These are phyloP conservation scores for Cloeon dipterum DNA, from an alignment of 2,888 invertebrate species.

Conservation along the genomic window DNA sequence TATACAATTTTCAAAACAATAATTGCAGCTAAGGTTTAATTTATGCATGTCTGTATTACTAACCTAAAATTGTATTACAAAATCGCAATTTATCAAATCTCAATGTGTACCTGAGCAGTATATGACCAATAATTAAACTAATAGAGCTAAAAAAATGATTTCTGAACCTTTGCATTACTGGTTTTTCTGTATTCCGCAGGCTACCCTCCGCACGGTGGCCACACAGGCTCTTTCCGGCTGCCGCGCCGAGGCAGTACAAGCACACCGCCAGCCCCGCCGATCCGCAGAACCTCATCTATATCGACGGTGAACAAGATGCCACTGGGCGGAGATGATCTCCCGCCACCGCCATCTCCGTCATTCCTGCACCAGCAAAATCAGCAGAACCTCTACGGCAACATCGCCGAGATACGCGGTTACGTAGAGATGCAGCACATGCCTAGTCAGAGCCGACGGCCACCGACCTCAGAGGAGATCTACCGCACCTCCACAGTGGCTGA, in stretches of 20 bases:
- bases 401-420: conserved; percentile 66
- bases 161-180: no score
- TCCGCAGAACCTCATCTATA: conserved; percentile 51
- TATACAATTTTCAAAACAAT: no score
- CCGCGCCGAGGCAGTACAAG: conserved; percentile 19
- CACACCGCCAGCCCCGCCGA: conserved; percentile 59
- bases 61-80: no score
- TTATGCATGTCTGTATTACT: no score
- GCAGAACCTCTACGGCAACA: conserved; percentile 25
- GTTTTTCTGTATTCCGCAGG: no score
- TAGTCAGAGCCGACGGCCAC: conserved; percentile 31
- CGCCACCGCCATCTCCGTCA: not conserved
- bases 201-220: conserved; percentile 7
- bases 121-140: no score
- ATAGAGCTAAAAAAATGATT: no score
- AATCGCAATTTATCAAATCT: no score
- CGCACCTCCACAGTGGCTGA: conserved; percentile 35
- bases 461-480: not conserved
- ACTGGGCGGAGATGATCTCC: not conserved
- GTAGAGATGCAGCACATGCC: conserved; percentile 70
- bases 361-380: conserved; percentile 1
- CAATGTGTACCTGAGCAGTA: no score
- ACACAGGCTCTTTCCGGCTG: not conserved
- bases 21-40: no score
- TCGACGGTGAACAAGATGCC: conserved; percentile 13